Percentiles rank a stretch among this genome's conserved stretches.
Evolutionary conservation across 1,140 invertebrate genomes (phyloP).

Genomic region (Drosophila parabipectinata): DNA sequence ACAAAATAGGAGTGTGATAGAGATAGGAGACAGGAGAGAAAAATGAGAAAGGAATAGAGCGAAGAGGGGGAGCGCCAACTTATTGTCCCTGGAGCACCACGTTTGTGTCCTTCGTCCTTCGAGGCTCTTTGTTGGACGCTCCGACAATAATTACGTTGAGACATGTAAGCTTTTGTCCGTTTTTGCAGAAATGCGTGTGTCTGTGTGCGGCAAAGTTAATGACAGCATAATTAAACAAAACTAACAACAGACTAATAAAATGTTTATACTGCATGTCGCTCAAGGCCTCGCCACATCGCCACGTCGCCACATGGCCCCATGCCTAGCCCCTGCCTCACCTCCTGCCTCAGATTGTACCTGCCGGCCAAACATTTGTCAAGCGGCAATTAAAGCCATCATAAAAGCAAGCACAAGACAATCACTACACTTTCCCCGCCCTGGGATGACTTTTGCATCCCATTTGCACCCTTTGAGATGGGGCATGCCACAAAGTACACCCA

Average conservation of each 20-base stretch:
- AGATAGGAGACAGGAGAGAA: background rate
- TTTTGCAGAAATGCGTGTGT: constrained; percentile 41
- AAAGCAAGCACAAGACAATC: constrained; percentile 59
- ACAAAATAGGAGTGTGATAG: constrained; percentile 3
- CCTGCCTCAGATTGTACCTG: background rate
- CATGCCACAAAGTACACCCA: constrained; percentile 46
- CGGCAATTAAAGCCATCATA: constrained; percentile 73
- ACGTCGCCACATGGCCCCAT: constrained; percentile 1
- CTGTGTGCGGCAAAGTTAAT: constrained; percentile 75
- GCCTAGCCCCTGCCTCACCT: background rate
- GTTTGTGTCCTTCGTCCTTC: constrained; percentile 14
- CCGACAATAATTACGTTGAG: constrained; percentile 73
- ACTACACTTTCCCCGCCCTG: constrained; percentile 14
- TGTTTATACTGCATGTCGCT: constrained; percentile 62
- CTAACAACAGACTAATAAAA: constrained; percentile 80
- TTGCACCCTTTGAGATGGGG: constrained; percentile 49
- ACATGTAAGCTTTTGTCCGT: constrained; percentile 72
- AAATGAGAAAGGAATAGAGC: no score
- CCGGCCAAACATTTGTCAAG: constrained; percentile 49
- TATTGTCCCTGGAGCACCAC: constrained; percentile 28
- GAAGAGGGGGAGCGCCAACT: constrained; percentile 5
- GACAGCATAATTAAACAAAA: constrained; percentile 82
- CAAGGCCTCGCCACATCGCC: constrained; percentile 34
- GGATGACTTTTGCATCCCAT: background rate
- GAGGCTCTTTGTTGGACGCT: constrained; percentile 45